These are phyloP conservation scores for Falcunculus frontatus DNA, from an alignment of 2,113 vertebrate genomes.

Conservation along the genomic window DNA sequence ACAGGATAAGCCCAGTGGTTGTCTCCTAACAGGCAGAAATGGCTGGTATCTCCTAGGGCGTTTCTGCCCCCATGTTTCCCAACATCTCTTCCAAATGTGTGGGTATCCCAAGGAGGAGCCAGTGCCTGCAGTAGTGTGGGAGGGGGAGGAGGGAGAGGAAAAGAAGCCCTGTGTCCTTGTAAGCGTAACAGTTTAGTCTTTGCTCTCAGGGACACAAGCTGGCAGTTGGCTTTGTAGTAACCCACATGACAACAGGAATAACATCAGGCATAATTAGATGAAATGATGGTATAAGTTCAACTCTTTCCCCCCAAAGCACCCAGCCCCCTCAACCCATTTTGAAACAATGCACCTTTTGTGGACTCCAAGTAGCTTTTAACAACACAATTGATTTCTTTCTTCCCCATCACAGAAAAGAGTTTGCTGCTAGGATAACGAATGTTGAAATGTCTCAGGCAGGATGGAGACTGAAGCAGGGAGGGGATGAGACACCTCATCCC, in stretches of 20 bases:
- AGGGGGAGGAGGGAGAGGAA: neutral
- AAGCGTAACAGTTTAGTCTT: slow-evolving; percentile 59
- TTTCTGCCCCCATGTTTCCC: neutral
- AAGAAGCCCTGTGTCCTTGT: slow-evolving; percentile 34
- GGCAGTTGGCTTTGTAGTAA: slow-evolving; percentile 64
- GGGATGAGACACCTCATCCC: neutral
- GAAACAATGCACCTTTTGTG: slow-evolving; percentile 69
- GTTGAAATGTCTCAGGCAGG: slow-evolving; percentile 36
- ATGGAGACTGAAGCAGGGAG: neutral
- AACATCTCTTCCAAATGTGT: neutral
- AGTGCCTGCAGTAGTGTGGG: neutral
- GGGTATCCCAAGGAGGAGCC: neutral
- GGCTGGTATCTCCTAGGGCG: neutral
- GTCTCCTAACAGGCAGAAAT: neutral
- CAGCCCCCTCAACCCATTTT: slow-evolving; percentile 56
- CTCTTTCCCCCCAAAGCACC: slow-evolving; percentile 42
- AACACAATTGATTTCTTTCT: slow-evolving; percentile 67
- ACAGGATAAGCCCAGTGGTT: neutral
- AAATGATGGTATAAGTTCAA: slow-evolving; percentile 63
- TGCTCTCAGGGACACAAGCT: slow-evolving; percentile 58
- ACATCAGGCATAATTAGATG: slow-evolving; percentile 65
- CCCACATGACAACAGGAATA: slow-evolving; percentile 66
- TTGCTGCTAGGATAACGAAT: slow-evolving; percentile 43
- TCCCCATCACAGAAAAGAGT: slow-evolving; percentile 14
- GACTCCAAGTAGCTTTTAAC: slow-evolving; percentile 39